Percentiles rank a stretch among this genome's conserved stretches.
Conservation (phyloP, 2,113 vertebrate genomes). For the Gila orcuttii region DNA sequence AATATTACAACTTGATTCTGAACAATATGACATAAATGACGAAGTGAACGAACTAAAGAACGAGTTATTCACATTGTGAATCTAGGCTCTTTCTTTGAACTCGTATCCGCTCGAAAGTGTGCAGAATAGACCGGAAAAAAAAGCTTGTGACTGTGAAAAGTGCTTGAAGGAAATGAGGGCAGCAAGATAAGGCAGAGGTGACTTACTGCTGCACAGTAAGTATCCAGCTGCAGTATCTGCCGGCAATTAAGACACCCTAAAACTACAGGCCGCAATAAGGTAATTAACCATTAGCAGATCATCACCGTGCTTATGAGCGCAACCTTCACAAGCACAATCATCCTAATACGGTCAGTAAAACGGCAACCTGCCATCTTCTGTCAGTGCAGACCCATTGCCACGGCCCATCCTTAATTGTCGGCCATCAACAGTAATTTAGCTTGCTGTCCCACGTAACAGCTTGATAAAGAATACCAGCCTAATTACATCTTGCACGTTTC, state of each 20-base stretch:
- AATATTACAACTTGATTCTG: not conserved
- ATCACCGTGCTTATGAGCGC: conserved; percentile 68
- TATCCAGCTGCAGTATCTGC: conserved; percentile 41
- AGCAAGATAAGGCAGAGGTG: conserved; percentile 38
- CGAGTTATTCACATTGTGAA: no score
- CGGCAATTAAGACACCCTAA: conserved; percentile 52
- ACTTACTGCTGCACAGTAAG: conserved; percentile 48
- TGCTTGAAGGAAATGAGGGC: conserved; percentile 46
- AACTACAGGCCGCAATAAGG: conserved; percentile 61
- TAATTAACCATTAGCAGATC: conserved; percentile 76
- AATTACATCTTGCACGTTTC: conserved; percentile 56
- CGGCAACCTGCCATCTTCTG: conserved; percentile 66
- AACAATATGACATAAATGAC: not conserved
- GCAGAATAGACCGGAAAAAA: conserved; percentile 50
- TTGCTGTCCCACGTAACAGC: conserved; percentile 58
- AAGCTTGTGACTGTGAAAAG: conserved; percentile 64
- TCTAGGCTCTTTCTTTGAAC: not conserved
- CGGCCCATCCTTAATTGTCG: conserved; percentile 56
- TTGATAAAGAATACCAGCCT: conserved; percentile 61
- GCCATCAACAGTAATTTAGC: conserved; percentile 66
- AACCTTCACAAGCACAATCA: conserved; percentile 76
- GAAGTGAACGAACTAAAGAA: no score
- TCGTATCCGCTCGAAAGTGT: conserved; percentile 59
- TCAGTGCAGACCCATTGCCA: conserved; percentile 49
- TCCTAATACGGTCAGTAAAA: conserved; percentile 70